Evolutionary conservation across 2,797 vertebrate species (phyloP), one percentile per base, ranked within the genome.

Genomic region (Erpetoichthys calabaricus): DNA sequence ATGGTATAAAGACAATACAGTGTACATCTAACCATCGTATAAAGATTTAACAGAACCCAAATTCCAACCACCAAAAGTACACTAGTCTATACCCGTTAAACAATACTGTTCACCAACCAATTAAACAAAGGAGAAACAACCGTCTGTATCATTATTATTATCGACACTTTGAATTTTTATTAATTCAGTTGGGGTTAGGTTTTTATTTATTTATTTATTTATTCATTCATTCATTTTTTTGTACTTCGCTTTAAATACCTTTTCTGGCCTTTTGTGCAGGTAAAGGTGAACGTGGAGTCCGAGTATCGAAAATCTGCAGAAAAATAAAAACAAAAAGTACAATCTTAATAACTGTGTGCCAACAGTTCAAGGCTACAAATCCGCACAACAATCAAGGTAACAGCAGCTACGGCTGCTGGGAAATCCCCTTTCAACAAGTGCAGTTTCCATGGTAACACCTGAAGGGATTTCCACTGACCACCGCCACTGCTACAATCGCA

Each of bases 201-300:
- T 25, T 25, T 25, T 2, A 25, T 25, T 25, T 2, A 25, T 25
- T 25, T 2, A 25, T 25, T 25, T 2, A 25, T 25, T 25, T 25
- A 25, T 25, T 25, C 25, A 25, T 25, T 25, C 25, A 25, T 25
- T 25, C 2, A 25, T 25, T 25, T 25, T n/a, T 25, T 25, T 51
- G 46, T 58, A 49, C 41, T 45, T 42, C 7, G 45, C 43, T 10
- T 45, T 46, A 60, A 69, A 73, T 89, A 91, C 90, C 89, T 91
- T 88, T 82, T 90, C 70, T 81, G 74, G 83, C 87, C 87, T 74
- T 87, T 89, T 9, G 75, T 67, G 70, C 85, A 89, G 64, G 84
- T 88, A 77, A 90, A 90, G 57, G 89, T 88, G 73, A 90, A 90
- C 61, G 88, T 89, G 78, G 87, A 85, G 76, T 90, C 89, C 8